Evolutionary conservation across 2,797 vertebrate genomes (phyloP).

Genomic region (Tauraco hartlaubi): DNA sequence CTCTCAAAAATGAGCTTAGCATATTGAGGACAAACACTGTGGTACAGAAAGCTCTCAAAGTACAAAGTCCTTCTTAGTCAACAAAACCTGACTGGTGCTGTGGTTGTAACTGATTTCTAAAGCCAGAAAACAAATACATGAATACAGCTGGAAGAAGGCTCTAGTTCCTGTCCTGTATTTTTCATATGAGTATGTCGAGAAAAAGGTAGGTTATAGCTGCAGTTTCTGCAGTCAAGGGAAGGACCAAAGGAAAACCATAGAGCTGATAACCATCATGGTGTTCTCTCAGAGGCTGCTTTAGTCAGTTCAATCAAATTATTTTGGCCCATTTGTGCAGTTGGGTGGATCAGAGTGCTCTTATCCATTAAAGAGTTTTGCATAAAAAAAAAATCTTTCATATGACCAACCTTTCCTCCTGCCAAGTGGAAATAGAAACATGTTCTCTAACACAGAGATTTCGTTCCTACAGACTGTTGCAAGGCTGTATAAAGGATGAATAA

Average conservation of each 20-base stretch:
- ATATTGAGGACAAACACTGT: neutral
- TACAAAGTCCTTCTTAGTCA: neutral
- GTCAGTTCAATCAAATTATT: neutral
- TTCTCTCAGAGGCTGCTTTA: neutral
- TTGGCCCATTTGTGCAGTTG: neutral
- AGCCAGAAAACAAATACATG: neutral
- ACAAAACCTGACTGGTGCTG: neutral
- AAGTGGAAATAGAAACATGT: neutral
- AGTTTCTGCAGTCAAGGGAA: neutral
- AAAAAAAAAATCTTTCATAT: neutral
- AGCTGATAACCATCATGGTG: neutral
- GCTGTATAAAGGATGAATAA: neutral
- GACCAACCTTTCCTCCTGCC: neutral
- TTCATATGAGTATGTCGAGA: neutral
- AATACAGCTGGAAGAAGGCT: neutral
- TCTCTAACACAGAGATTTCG: neutral
- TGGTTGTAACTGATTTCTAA: neutral
- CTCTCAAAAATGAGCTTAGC: neutral
- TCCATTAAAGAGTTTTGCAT: neutral
- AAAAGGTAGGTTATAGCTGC: neutral
- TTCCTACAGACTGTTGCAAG: neutral
- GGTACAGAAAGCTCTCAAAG: neutral
- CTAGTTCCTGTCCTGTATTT: neutral
- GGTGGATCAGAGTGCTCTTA: neutral
- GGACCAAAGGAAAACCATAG: neutral